Evolutionary conservation across 2,797 vertebrate genomes (phyloP).

Genomic region (Lepus oiostolus): DNA sequence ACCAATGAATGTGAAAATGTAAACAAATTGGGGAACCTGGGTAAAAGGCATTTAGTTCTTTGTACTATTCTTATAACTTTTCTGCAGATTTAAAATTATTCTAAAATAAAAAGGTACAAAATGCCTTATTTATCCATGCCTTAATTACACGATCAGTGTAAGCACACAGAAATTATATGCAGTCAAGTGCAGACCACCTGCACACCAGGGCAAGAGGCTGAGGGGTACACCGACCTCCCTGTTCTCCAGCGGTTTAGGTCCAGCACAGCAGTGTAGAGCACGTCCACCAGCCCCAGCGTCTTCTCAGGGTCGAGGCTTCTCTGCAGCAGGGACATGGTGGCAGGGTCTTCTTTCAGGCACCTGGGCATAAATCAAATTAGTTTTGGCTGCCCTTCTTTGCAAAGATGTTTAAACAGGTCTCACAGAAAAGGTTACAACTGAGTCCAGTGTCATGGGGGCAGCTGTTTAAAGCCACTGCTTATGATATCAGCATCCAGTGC

Average conservation of each 20-base stretch:
- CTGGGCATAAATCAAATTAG: slow-evolving; percentile 85
- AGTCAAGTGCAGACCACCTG: not conserved
- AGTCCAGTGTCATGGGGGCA: not conserved
- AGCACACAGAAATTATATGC: not conserved
- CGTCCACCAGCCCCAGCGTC: slow-evolving; percentile 96
- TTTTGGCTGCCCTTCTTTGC: not conserved
- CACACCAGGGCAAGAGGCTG: not conserved
- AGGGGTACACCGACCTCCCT: slow-evolving; percentile 90
- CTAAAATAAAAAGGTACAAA: not conserved
- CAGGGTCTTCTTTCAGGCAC: slow-evolving; percentile 99
- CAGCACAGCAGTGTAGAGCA: slow-evolving; percentile 97
- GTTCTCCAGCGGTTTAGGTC: slow-evolving; percentile 97
- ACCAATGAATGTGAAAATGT: slow-evolving; percentile 55
- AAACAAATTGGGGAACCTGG: not conserved
- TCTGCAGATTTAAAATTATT: slow-evolving; percentile 8
- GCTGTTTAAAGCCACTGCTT: too few relatives aligned
- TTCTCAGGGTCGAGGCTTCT: slow-evolving; percentile 98
- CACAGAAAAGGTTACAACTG: not conserved
- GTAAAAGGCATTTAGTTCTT: not conserved
- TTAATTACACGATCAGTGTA: not conserved
- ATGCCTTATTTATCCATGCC: not conserved
- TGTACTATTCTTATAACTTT: slow-evolving; percentile 1
- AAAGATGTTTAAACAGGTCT: slow-evolving; percentile 41
- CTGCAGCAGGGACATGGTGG: slow-evolving; percentile 99
- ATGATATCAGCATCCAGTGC: too few relatives aligned